Percentiles rank a stretch among this genome's conserved stretches.
Evolutionary conservation across 2,797 vertebrate species (phyloP).

Genomic region (Loriculus beryllinus): DNA sequence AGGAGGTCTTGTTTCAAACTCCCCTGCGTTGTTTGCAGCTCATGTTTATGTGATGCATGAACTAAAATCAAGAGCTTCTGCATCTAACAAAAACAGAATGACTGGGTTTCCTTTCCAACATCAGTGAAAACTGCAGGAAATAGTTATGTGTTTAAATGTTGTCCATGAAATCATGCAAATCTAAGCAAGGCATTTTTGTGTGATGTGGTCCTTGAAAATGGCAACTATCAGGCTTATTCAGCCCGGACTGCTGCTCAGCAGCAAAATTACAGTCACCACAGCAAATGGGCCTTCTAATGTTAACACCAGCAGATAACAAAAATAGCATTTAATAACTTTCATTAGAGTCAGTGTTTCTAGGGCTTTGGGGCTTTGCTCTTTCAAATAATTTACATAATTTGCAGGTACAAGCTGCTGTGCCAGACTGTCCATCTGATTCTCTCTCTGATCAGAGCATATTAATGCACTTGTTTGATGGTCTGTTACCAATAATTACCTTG

Average conservation of each 20-base stretch:
- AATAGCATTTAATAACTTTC: conserved; percentile 69
- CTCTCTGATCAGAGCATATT: conserved; percentile 56
- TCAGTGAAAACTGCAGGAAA: neutral
- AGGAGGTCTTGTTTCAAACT: neutral
- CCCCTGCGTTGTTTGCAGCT: neutral
- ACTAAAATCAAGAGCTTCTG: neutral
- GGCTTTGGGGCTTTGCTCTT: conserved; percentile 58
- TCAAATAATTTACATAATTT: conserved; percentile 58
- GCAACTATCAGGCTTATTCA: conserved; percentile 21
- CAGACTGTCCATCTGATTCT: conserved; percentile 62
- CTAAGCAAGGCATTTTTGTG: neutral
- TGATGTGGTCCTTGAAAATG: neutral
- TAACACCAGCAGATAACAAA: conserved; percentile 47
- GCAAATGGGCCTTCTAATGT: conserved; percentile 48
- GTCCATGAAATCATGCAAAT: neutral
- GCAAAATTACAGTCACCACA: neutral
- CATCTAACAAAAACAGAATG: neutral
- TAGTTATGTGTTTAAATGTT: conserved; percentile 6
- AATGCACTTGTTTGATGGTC: conserved; percentile 63
- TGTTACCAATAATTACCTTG: conserved; percentile 68
- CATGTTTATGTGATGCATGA: neutral
- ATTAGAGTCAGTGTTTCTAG: conserved; percentile 65
- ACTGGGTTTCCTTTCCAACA: neutral
- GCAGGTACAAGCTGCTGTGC: conserved; percentile 62
- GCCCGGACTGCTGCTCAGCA: neutral